Evolutionary conservation across 1,140 invertebrate genomes (phyloP), one percentile per base, ranked within the genome.

Genomic region (Drosophila novamexicana): DNA sequence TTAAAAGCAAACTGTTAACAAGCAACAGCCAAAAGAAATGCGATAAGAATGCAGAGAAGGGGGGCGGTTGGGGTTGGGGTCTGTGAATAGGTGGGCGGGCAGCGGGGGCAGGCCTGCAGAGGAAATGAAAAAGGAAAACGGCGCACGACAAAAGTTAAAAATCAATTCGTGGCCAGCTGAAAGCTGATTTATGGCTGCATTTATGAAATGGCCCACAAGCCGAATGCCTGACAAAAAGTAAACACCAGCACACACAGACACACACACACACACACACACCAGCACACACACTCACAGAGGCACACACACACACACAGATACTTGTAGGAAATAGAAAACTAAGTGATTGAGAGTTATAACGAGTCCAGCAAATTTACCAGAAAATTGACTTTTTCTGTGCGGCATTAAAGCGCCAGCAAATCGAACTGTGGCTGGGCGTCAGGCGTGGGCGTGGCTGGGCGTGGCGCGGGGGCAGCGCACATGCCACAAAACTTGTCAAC

Each of bases 301-400:
- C 22, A 67, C 49, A 61, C 47, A 56, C 44, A 74, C 32, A 49
- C 50, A 22, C 29, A 18, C 37, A 52, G 8, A 49, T 53, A 65
- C 64, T 75, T 67, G 72, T 77, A 65, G 73, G 77, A 91, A 89
- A 89, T 91, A 81, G 84, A 89, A 83, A 91, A 86, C 83, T 81
- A 91, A 89, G 83, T 91, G 89, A 91, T 91, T 81, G 88, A 88
- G 69, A 84, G 81, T 91, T 84, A 86, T 91, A 91, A 91, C 78
- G 78, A 91, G 77, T 84, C 70, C 75, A 73, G 80, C 88, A 91
- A 91, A 91, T 91, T 91, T 91, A 91, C 75, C 89, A 91, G 88
- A 91, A 91, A 91, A 91, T 91, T 91, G 89, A 91, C 89, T 91
- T 91, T 91, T 84, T 83, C 71, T 90, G 79, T 79, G 79, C 70